Conservation (phyloP, 2,113 vertebrate genomes). For the Tragulus kanchil region DNA sequence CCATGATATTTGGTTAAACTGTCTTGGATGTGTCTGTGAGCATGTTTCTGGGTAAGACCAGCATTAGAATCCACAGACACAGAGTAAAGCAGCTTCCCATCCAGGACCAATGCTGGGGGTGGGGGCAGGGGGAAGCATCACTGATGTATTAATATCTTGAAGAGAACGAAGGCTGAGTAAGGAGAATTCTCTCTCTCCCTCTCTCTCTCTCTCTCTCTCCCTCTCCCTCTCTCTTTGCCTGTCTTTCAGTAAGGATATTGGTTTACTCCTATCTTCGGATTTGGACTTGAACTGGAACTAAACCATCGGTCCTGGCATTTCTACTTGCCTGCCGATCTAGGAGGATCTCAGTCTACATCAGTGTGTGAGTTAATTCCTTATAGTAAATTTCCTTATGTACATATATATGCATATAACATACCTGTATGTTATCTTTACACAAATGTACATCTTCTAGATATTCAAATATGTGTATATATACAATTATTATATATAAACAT, state of each 20-base stretch:
- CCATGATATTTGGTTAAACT: not conserved
- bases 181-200: not conserved
- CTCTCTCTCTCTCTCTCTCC: not conserved
- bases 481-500: not conserved
- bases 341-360: not conserved
- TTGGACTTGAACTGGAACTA: not conserved
- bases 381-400: not conserved
- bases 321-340: not conserved
- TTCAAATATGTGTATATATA: not conserved
- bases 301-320: not conserved
- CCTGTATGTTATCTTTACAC: not conserved
- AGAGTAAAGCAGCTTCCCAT: not conserved
- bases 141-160: not conserved
- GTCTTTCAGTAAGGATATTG: not conserved
- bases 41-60: not conserved
- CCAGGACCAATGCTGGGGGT: accelerated
- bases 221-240: not conserved
- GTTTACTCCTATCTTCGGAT: not conserved
- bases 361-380: not conserved
- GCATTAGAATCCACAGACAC: not conserved
- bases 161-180: not conserved
- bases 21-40: not conserved
- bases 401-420: not conserved
- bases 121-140: not conserved
- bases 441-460: not conserved